Evolutionary conservation across 2,888 invertebrate species (phyloP).

Genomic region (Cephus spinipes): DNA sequence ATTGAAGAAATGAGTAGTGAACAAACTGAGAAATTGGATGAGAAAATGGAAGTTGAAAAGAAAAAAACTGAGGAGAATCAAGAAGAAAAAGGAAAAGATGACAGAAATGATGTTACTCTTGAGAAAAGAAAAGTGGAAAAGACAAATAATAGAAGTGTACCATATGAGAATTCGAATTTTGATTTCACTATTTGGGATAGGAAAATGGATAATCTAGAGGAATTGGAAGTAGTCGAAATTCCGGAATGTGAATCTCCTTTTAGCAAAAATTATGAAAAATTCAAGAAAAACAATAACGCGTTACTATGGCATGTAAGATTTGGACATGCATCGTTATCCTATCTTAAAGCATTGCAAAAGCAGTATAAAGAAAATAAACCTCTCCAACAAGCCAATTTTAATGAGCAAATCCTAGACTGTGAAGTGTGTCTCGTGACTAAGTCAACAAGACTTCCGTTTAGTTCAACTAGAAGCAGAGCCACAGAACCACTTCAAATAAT

Average conservation of each 20-base stretch:
- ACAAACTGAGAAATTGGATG: no score
- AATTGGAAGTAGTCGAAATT: conserved; percentile 1
- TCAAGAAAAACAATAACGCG: not conserved
- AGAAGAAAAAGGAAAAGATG: no score
- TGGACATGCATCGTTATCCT: conserved; percentile 13
- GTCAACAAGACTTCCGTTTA: no score
- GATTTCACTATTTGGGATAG: conserved; percentile 15
- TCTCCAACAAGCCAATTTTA: conserved; percentile 20
- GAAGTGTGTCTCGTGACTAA: conserved; percentile 18
- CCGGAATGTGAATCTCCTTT: not conserved
- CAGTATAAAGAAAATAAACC: not conserved
- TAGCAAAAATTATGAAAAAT: not conserved
- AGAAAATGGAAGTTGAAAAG: no score
- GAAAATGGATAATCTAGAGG: conserved; percentile 10
- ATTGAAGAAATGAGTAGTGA: no score
- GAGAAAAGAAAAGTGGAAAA: not conserved
- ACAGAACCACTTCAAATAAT: conserved; percentile 32
- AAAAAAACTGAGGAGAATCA: no score
- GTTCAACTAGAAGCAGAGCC: conserved; percentile 23
- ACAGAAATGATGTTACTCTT: not conserved
- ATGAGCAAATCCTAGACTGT: conserved; percentile 23
- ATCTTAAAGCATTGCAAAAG: conserved; percentile 11
- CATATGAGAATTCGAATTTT: not conserved
- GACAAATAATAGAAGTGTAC: not conserved
- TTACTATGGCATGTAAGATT: conserved; percentile 14